Evolutionary conservation across 2,888 invertebrate species (phyloP).

Genomic region (Xylota segnis): DNA sequence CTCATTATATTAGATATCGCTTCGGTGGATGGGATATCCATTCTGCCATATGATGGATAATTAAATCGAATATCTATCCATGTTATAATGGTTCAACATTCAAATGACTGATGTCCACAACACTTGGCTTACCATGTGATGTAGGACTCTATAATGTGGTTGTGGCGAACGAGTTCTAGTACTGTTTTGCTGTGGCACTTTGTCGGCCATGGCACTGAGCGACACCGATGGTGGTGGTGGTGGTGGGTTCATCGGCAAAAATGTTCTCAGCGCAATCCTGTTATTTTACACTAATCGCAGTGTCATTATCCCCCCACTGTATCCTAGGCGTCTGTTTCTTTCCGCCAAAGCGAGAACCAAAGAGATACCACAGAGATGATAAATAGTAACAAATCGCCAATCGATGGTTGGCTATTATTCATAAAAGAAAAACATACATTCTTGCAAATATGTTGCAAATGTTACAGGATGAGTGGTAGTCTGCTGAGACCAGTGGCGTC

Average conservation of each 20-base stretch:
- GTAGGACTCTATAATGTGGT: constrained; percentile 51
- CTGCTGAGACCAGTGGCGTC: constrained; percentile 20
- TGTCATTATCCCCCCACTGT: constrained; percentile 57
- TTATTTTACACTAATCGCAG: constrained; percentile 70
- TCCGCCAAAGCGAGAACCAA: constrained; percentile 25
- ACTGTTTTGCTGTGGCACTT: constrained; percentile 41
- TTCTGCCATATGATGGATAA: constrained; percentile 30
- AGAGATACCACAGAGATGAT: constrained; percentile 27
- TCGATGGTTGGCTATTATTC: constrained; percentile 44
- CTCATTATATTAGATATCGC: constrained; percentile 45
- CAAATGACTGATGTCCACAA: constrained; percentile 68
- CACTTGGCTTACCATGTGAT: constrained; percentile 51
- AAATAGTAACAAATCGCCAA: constrained; percentile 51
- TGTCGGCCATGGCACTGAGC: constrained; percentile 22
- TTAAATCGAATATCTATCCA: constrained; percentile 73
- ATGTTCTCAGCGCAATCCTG: constrained; percentile 60
- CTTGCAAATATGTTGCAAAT: constrained; percentile 37
- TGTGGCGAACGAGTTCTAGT: constrained; percentile 38
- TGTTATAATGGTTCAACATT: constrained; percentile 57
- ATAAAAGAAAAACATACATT: constrained; percentile 20
- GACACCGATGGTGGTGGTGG: background rate
- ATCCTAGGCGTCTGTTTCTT: constrained; percentile 5
- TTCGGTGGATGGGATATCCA: constrained; percentile 22
- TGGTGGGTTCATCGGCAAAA: constrained; percentile 8
- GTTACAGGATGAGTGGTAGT: background rate